Base-by-base conservation (phyloP, 1,140 invertebrate species). In the Stenopsyche tienmushanensis region DNA sequence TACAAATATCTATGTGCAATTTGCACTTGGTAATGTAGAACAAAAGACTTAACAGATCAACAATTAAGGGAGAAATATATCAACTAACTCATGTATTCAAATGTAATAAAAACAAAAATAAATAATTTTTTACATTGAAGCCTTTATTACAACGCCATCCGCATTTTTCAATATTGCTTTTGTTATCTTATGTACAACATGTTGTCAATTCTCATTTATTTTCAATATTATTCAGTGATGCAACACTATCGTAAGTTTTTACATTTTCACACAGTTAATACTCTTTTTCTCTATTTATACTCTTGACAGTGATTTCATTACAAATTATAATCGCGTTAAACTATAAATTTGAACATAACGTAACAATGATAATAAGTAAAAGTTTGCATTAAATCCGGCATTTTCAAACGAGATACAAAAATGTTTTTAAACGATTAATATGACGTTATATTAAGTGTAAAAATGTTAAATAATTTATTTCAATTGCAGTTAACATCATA, bases 1-100 rank as follows among this genome's bases (percentile, higher is more conserved):
- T 57, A 65, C 34, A 54, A 54, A 52, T 62, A 52, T 62, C 60
- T 62, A 62, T 62, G 21, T 62, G 49, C 34, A 50, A 60, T 52
- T 60, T 62, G 60, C 60, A 62, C 60, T 21, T 45, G 25, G 15
- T 18, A 42, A 52, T 62, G 21, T 41, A 41, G 60, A 62, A 62
- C 57, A 52, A 62, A 23, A 62, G 54, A 57, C 54, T 39, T 42
- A 57, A 23, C n/a, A 54, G 29, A 25, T n/a, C 54, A 42, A 42
- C 20, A 57, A 57, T 42, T 17, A 29, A 54, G 39, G n/a, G 20
- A 25, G 39, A 18, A 54, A 34, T 29, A 54, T 17, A n/a, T 21
- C 21, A 54, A 54, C 52, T 29, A 3, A 54, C 20, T 25, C 15
- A 8, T 34, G 9, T 52, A 17, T 23, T 15, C 45, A 15, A 49